Evolutionary conservation across 2,797 vertebrate species (phyloP).

Genomic region (Phrynocephalus vlangalii): DNA sequence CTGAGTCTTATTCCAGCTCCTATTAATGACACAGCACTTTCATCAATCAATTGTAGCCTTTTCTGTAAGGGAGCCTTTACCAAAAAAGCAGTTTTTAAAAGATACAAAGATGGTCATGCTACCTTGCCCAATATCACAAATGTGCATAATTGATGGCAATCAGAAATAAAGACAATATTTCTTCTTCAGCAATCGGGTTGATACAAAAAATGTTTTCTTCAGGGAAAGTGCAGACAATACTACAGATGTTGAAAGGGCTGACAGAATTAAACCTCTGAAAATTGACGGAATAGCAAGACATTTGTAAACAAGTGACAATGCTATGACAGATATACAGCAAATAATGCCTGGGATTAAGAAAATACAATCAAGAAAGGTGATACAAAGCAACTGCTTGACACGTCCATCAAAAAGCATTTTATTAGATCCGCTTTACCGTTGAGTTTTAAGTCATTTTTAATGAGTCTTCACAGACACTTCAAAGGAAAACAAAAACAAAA

Average conservation of each 20-base stretch:
- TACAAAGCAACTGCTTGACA: slow-evolving; percentile 10
- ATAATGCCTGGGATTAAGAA: background rate
- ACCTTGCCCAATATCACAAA: slow-evolving; percentile 42
- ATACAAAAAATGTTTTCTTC: slow-evolving; percentile 53
- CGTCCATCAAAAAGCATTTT: rapidly evolving
- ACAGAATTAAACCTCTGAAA: slow-evolving; percentile 48
- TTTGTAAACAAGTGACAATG: slow-evolving; percentile 47
- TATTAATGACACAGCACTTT: background rate
- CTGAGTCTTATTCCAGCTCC: background rate
- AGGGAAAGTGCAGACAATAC: slow-evolving; percentile 42
- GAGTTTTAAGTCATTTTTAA: slow-evolving; percentile 31
- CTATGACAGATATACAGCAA: background rate
- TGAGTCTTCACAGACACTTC: slow-evolving; percentile 6
- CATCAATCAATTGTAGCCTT: background rate
- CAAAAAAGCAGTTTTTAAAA: background rate
- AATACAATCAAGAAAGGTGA: background rate
- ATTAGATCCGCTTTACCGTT: background rate
- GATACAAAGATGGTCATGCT: slow-evolving; percentile 42
- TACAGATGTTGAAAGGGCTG: slow-evolving; percentile 41
- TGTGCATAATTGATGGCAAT: slow-evolving; percentile 57
- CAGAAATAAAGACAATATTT: slow-evolving; percentile 50
- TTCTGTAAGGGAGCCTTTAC: background rate
- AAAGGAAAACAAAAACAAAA: background rate
- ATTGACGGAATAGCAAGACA: slow-evolving; percentile 40
- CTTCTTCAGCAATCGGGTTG: slow-evolving; percentile 60